Evolutionary conservation across 2,113 vertebrate species (phyloP).

Genomic region (Emydocephalus ijimae): DNA sequence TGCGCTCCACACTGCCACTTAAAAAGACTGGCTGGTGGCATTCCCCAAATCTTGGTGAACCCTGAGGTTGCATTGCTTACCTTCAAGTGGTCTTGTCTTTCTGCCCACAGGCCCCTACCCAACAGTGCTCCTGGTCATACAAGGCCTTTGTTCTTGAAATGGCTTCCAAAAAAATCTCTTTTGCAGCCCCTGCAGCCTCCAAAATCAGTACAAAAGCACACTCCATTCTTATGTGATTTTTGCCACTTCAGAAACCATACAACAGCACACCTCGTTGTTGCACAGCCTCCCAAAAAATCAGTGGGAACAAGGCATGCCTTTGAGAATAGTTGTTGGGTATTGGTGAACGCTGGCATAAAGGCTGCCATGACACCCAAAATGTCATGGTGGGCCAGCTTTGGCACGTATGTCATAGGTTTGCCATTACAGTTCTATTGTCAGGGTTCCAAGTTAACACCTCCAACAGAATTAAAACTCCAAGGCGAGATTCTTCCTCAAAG

Average conservation of each 20-base stretch:
- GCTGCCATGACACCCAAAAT: neutral
- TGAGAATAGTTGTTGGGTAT: neutral
- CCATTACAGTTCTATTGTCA: neutral
- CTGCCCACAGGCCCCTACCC: neutral
- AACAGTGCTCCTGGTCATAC: neutral
- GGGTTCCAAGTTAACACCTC: too few species aligned
- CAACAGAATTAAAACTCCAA: too few species aligned
- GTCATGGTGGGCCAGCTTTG: neutral
- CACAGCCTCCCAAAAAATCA: neutral
- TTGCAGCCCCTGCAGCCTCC: neutral
- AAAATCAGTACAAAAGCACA: neutral
- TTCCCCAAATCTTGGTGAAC: neutral
- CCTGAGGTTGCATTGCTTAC: neutral
- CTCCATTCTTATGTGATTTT: too few species aligned
- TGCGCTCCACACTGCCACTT: neutral
- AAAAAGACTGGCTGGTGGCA: neutral
- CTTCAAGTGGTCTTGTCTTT: neutral
- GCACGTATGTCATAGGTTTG: neutral
- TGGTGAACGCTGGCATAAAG: neutral
- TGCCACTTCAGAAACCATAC: too few species aligned
- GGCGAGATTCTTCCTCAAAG: too few species aligned
- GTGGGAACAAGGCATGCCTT: neutral
- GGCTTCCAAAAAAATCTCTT: neutral
- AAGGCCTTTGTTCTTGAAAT: neutral
- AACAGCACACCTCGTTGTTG: neutral